Conservation (phyloP, 2,888 invertebrate genomes). For the Cephus sareptanus region DNA sequence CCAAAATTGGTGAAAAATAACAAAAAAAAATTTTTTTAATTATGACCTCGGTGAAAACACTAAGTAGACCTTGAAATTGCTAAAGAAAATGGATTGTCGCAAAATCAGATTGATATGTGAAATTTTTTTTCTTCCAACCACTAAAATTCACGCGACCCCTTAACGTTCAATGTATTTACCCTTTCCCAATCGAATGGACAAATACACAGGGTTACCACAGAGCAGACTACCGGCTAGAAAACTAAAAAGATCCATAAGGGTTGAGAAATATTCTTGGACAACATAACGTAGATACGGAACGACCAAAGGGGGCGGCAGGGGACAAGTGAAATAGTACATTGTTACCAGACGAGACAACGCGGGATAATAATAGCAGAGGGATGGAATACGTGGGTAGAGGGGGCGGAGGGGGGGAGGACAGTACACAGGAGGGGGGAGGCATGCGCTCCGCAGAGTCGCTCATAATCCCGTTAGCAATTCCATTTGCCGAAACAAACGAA, state of each 20-base stretch:
- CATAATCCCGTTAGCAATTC: conserved; percentile 49
- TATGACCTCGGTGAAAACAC: too few relatives aligned
- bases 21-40: neutral
- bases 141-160: too few relatives aligned
- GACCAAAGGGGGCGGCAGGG: neutral
- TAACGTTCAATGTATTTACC: neutral
- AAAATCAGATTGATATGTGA: neutral
- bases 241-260: neutral
- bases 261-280: neutral
- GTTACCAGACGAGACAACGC: neutral
- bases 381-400: neutral
- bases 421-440: neutral
- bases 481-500: conserved; percentile 52
- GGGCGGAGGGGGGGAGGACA: neutral
- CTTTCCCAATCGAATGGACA: neutral
- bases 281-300: neutral
- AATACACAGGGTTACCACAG: neutral
- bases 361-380: neutral
- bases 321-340: neutral
- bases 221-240: neutral
- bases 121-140: neutral
- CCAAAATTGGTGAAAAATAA: too few relatives aligned
- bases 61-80: too few relatives aligned
- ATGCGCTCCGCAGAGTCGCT: conserved; percentile 20
- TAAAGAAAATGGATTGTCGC: neutral